Percentiles rank a stretch among this genome's conserved stretches.
Conservation (phyloP, 2,797 vertebrate genomes). For the Anas capensis region DNA sequence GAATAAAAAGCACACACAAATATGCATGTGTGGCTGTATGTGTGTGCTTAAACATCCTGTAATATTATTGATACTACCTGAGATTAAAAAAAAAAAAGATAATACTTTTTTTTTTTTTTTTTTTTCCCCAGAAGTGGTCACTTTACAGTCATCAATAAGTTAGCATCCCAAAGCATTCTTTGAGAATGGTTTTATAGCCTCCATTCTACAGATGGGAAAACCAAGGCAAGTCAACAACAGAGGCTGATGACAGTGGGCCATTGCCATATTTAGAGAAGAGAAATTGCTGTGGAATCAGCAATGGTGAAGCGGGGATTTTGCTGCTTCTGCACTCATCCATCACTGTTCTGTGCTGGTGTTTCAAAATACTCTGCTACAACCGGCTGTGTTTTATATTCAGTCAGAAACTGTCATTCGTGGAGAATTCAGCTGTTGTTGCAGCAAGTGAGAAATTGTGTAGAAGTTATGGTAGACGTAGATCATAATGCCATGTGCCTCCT, state of each 20-base stretch:
- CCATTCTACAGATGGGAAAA: not conserved
- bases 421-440: not conserved
- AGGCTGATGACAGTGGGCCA: not conserved
- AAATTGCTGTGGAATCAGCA: not conserved
- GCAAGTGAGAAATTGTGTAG: not conserved
- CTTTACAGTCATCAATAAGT: not conserved
- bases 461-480: not conserved
- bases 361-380: not conserved
- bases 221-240: not conserved
- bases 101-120: not conserved
- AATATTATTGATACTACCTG: not conserved
- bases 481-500: not conserved
- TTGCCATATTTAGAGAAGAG: not conserved
- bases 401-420: rapidly evolving
- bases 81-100: not conserved
- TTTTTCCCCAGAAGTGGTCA: rapidly evolving
- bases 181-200: not conserved
- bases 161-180: not conserved
- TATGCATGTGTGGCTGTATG: not conserved
- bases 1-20: not conserved
- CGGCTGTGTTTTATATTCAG: not conserved
- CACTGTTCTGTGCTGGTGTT: not conserved
- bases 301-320: not conserved
- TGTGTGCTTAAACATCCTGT: not conserved
- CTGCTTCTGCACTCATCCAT: not conserved